phyloP scores from a whole-genome alignment of 2,888 invertebrate genomes.

The Homarus gammarus region DNA sequence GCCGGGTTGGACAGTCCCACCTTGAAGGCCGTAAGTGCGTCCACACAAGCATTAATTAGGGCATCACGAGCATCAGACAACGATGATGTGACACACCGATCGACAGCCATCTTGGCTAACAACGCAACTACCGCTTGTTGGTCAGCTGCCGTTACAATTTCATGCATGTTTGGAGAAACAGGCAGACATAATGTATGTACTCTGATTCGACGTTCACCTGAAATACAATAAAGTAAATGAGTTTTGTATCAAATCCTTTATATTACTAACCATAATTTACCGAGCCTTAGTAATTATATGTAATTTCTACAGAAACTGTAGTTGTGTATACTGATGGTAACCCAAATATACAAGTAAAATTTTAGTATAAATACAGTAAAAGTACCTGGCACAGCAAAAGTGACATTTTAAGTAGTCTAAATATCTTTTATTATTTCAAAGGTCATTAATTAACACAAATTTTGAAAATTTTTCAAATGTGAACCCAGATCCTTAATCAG shows the following conservation, averaged over 20 bases:
- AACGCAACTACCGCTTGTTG: conserved; percentile 95
- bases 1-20: conserved; percentile 81
- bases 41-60: conserved; percentile 95
- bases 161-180: conserved; percentile 89
- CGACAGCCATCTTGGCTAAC: conserved; percentile 98
- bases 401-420: too few relatives aligned
- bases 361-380: too few relatives aligned
- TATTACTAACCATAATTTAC: background rate
- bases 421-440: too few relatives aligned
- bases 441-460: too few relatives aligned
- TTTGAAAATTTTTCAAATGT: too few relatives aligned
- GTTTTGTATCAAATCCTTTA: background rate
- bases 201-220: conserved; percentile 95
- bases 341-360: too few relatives aligned
- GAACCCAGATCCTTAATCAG: too few relatives aligned
- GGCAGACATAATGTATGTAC: conserved; percentile 98
- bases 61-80: conserved; percentile 97
- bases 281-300: too few relatives aligned
- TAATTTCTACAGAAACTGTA: too few relatives aligned
- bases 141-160: conserved; percentile 93
- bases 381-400: too few relatives aligned
- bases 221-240: background rate
- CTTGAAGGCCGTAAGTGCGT: conserved; percentile 89
- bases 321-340: too few relatives aligned
- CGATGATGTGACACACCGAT: conserved; percentile 91